Evolutionary conservation across 2,888 invertebrate species (phyloP).

Genomic region (Lepidocyrtinus sp.): DNA sequence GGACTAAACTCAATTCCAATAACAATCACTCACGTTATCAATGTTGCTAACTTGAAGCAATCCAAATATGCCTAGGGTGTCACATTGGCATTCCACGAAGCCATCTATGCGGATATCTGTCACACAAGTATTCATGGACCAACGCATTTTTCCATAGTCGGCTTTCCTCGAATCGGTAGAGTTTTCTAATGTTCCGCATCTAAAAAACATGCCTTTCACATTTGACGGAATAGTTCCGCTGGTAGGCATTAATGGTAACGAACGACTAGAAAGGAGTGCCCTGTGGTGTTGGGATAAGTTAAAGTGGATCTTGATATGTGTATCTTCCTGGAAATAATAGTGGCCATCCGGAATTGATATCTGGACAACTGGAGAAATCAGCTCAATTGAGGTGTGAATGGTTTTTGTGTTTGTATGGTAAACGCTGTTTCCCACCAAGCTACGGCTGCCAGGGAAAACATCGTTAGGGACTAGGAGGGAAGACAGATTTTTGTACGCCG

Average conservation of each 20-base stretch:
- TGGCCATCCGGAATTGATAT: constrained; percentile 24
- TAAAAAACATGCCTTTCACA: constrained; percentile 26
- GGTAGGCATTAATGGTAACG: constrained; percentile 4
- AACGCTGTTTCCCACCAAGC: not conserved
- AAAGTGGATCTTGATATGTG: constrained; percentile 49
- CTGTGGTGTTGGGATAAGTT: constrained; percentile 48
- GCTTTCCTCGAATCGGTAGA: constrained; percentile 26
- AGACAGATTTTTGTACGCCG: constrained; percentile 52
- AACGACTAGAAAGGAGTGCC: constrained; percentile 20
- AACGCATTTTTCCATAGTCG: constrained; percentile 30
- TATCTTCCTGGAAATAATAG: constrained; percentile 17
- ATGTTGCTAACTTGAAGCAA: constrained; percentile 41
- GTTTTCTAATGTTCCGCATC: constrained; percentile 35
- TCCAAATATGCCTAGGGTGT: constrained; percentile 42
- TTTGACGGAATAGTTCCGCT: not conserved
- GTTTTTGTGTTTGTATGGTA: not conserved
- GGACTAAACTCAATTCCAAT: too few species aligned
- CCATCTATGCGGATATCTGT: constrained; percentile 19
- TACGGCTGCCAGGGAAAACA: not conserved
- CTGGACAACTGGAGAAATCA: constrained; percentile 48
- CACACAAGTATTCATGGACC: constrained; percentile 26
- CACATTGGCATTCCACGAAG: constrained; percentile 53
- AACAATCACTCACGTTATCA: constrained; percentile 53
- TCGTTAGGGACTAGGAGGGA: constrained; percentile 26
- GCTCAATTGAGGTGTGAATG: constrained; percentile 32